A percentile compares a stretch with the other conserved stretches of the same genome.
phyloP scores from a whole-genome alignment of 2,888 invertebrate genomes.

The Philopedon plagiatum region DNA sequence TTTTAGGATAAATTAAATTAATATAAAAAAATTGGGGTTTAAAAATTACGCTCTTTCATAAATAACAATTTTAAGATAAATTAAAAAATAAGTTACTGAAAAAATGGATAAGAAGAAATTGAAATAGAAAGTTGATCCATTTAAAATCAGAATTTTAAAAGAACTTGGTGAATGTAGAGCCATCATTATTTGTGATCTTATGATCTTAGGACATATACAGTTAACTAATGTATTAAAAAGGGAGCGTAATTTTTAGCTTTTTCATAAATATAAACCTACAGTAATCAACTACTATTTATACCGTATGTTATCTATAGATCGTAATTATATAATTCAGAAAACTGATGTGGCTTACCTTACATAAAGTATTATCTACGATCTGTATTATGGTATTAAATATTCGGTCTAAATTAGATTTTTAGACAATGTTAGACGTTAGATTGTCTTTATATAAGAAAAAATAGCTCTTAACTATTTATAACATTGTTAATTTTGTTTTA shows the following conservation, averaged over 20 bases:
- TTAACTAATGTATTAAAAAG: neutral
- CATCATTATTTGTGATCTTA: too few species aligned
- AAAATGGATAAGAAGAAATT: neutral
- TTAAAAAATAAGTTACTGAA: too few species aligned
- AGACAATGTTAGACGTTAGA: slow-evolving; percentile 28
- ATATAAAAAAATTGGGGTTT: neutral
- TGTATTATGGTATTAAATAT: slow-evolving; percentile 12
- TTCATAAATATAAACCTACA: neutral
- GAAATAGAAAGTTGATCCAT: neutral
- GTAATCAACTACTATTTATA: slow-evolving; percentile 3
- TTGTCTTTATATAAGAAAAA: slow-evolving; percentile 25
- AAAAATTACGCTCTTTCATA: slow-evolving; percentile 4
- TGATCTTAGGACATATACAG: too few species aligned
- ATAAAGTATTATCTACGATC: slow-evolving; percentile 22
- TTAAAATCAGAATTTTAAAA: too few species aligned
- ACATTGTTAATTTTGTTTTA: slow-evolving; percentile 43
- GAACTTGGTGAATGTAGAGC: too few species aligned
- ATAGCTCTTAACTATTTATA: slow-evolving; percentile 30
- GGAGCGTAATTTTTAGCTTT: neutral
- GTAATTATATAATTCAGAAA: slow-evolving; percentile 28
- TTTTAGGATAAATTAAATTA: slow-evolving; percentile 16
- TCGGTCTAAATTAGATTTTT: slow-evolving; percentile 22
- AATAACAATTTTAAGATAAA: too few species aligned
- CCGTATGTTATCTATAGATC: neutral
- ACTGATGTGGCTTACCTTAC: slow-evolving; percentile 44